Base-by-base conservation (phyloP, 2,797 vertebrate genomes). In the Micropoecilia bifurca region DNA sequence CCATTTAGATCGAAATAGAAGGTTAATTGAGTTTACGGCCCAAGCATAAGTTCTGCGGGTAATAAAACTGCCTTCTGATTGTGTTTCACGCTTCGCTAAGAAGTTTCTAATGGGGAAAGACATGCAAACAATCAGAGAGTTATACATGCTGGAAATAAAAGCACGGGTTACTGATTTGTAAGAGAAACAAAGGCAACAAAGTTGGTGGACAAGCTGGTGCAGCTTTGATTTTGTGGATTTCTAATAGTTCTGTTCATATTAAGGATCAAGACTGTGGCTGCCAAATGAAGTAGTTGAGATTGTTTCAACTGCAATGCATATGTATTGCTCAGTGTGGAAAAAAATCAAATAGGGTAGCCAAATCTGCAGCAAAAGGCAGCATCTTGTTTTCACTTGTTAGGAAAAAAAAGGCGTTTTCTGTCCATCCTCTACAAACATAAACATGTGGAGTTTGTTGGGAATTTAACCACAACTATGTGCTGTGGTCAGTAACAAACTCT, bases 101-200 rank as follows among this genome's bases (percentile, higher is more conserved):
- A 71, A 10, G 4, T 25, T 71, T 71, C 18, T 74, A 74, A 82
- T 74, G 28, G 33, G 76, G 43, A 71, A 61, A 78, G 72, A 75
- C 75, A 39, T 41, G 75, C 71, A 74, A 25, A 75, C 80, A 78
- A 75, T 78, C 80, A 36, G 76, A 59, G 25, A 48, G 48, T 78
- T n/a, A 75, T 20, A 50, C 48, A 5, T 6, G 61, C 39, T 61
- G 48, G 41, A 71, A 78, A 74, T 73, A 55, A 59, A 82, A 74
- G 30, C 66, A 71, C 45, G 28, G n/a, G 72, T 82, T 75, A 71
- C 6, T 28, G 63, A 78, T 78, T 28, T 61, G 50, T 71, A 20
- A 59, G 25, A 47, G 61, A 74, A 74, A 72, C 73, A 83, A 79
- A 79, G 30, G 61, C 46, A 48, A 47, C 39, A 77, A 46, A 57